These are phyloP conservation scores for Petroica traversi DNA, from an alignment of 2,113 vertebrate species.

Conservation along the genomic window DNA sequence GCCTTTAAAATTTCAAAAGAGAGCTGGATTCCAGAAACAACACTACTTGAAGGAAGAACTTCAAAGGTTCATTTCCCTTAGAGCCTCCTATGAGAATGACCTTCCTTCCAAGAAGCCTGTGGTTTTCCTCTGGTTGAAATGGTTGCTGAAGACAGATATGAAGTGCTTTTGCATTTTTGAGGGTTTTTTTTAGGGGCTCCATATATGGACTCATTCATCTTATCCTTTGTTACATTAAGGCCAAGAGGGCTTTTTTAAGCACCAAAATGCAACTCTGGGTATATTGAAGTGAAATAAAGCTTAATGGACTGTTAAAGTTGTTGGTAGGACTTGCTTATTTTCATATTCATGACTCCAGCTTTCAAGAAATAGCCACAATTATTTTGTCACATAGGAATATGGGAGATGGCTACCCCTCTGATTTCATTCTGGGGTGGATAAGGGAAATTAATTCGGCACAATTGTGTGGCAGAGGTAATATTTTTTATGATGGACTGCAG, in stretches of 20 bases:
- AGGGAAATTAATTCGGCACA: neutral
- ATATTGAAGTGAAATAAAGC: neutral
- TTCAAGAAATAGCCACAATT: neutral
- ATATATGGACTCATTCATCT: neutral
- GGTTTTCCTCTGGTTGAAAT: neutral
- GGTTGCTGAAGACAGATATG: neutral
- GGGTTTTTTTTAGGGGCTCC: neutral
- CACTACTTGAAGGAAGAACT: neutral
- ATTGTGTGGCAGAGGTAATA: neutral
- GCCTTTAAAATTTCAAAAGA: neutral
- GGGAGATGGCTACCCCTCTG: neutral
- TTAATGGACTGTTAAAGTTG: neutral
- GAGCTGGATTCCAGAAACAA: neutral
- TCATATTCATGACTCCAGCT: neutral
- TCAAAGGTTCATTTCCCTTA: slow-evolving; percentile 2
- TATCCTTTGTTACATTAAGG: neutral
- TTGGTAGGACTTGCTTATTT: neutral
- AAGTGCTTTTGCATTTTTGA: neutral
- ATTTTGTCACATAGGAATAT: neutral
- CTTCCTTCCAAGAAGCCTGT: neutral
- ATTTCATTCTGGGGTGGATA: neutral
- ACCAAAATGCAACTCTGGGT: neutral
- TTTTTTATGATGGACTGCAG: neutral
- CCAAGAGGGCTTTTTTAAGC: neutral
- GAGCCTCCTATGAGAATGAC: neutral